Evolutionary conservation across 2,888 invertebrate species (phyloP).

Genomic region (Cantharis nigra): DNA sequence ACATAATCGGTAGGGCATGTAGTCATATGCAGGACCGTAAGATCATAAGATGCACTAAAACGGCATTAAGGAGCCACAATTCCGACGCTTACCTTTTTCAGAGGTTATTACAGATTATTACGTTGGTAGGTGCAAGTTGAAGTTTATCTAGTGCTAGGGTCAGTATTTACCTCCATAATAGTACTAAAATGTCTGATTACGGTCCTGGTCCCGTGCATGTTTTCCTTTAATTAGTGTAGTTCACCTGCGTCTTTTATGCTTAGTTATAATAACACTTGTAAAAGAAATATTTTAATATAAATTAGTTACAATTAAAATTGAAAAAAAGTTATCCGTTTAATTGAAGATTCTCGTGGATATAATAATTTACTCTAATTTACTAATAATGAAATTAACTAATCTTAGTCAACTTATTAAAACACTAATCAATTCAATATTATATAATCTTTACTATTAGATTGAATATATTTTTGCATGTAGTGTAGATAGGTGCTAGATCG

Average conservation of each 20-base stretch:
- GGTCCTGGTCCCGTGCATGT: background rate
- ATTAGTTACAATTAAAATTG: background rate
- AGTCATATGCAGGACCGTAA: background rate
- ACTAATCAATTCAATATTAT: background rate
- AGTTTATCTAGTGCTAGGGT: no score
- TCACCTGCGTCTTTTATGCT: background rate
- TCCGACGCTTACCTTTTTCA: no score
- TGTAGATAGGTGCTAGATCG: background rate
- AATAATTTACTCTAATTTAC: no score
- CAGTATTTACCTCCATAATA: background rate
- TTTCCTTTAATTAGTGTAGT: background rate
- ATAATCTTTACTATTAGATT: background rate
- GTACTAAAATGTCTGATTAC: background rate
- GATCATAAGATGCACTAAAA: background rate
- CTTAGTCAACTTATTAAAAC: background rate
- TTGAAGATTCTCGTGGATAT: no score
- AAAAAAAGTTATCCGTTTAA: background rate
- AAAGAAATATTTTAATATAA: background rate
- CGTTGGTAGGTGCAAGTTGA: no score
- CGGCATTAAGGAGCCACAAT: no score
- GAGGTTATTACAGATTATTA: no score
- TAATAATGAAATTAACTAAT: no score
- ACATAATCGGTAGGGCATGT: background rate
- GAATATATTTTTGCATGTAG: background rate
- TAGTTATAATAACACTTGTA: background rate